phyloP scores from a whole-genome alignment of 2,113 vertebrate genomes.

The Buteo buteo region DNA sequence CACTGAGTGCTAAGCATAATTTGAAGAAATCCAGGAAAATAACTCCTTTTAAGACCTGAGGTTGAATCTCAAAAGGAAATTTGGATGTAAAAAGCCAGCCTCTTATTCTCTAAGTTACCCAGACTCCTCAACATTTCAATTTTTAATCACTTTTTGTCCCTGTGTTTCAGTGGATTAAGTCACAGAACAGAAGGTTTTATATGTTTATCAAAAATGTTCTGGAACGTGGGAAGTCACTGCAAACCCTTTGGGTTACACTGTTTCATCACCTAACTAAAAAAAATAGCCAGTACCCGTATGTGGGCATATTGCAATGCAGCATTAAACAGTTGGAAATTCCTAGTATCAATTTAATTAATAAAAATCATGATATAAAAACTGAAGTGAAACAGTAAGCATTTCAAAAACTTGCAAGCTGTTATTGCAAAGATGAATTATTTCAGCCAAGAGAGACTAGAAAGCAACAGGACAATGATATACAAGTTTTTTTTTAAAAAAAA shows the following conservation, averaged over 20 bases:
- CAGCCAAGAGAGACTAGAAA: background rate
- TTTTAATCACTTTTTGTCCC: slow-evolving; percentile 24
- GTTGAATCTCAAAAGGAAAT: slow-evolving; percentile 27
- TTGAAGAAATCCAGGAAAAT: background rate
- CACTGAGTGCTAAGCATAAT: background rate
- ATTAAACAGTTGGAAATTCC: background rate
- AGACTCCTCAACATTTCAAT: slow-evolving; percentile 33
- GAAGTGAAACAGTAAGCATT: background rate
- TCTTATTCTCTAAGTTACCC: background rate
- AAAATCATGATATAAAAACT: background rate
- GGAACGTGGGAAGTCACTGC: background rate
- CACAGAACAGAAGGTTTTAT: background rate
- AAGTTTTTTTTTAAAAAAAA: background rate
- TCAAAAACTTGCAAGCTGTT: background rate
- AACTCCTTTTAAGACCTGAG: slow-evolving; percentile 32
- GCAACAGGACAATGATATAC: background rate
- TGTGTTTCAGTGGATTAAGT: background rate
- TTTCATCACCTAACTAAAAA: background rate
- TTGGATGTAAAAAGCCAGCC: background rate
- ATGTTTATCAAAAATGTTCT: background rate
- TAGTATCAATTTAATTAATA: background rate
- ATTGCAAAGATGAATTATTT: background rate
- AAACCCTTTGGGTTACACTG: background rate
- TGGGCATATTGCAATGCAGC: background rate
- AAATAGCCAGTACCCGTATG: background rate